Evolutionary conservation across 2,888 invertebrate genomes (phyloP).

Genomic region (Rotaria socialis): DNA sequence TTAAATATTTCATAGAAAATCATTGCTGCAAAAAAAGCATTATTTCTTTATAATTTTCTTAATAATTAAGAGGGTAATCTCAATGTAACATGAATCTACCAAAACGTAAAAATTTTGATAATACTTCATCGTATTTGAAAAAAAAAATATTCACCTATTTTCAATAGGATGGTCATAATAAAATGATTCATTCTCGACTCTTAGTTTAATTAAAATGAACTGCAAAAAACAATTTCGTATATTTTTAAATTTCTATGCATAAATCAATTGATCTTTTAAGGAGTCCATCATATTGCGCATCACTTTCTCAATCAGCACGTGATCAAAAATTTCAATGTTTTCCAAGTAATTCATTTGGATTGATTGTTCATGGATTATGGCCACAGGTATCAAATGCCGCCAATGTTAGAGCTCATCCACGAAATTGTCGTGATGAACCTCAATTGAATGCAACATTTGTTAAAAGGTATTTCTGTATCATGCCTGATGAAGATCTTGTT

Average conservation of each 20-base stretch:
- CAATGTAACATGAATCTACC: no score
- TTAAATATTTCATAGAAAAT: no score
- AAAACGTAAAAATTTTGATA: no score
- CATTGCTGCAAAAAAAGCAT: no score
- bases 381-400: neutral
- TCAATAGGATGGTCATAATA: neutral
- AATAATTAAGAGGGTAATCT: no score
- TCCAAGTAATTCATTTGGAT: neutral
- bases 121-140: no score
- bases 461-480: neutral
- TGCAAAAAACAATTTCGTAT: no score
- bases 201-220: neutral
- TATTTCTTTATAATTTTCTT: no score
- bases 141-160: no score
- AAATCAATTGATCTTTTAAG: neutral
- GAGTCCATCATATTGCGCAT: neutral
- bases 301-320: neutral
- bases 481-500: conserved; percentile 14
- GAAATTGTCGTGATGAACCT: neutral
- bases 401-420: neutral
- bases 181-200: neutral
- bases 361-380: conserved; percentile 14
- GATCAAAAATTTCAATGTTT: conserved; percentile 14
- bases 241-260: neutral
- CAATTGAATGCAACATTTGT: neutral